Base-by-base conservation (phyloP, 37 sponge, comb jelly and placozoan species). In the Petrosia ficiformis region DNA sequence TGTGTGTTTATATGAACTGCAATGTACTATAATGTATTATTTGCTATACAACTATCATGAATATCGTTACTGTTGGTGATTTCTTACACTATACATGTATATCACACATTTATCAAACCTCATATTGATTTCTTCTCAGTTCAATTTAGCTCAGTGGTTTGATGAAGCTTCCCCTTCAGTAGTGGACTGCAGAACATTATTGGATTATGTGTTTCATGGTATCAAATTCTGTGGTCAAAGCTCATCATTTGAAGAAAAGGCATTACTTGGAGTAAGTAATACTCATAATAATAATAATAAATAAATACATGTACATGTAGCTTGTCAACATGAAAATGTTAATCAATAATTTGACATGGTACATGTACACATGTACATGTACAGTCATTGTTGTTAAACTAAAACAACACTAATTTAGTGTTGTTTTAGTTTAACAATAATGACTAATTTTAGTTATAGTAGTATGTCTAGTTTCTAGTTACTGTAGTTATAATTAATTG, bases 91-190 rank as follows among this genome's bases (percentile, higher is more conserved):
- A n/a, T n/a, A 48, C 54, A 48, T 67, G 68, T 4, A 38, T 34
- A 4, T 14, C 2, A 24, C 2, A 4, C 32, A 29, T 2, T 67
- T n/a, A 25, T 24, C 68, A 67, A 67, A 38, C 48, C 58, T 5
- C 28, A 26, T 5, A 26, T 29, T n/a, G 25, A 5, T 22, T 5
- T 61, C 63, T n/a, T 5, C n/a, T 37, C 74, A 90, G 90, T 90
- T 85, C 77, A 74, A 84, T 40, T 56, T 90, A 24, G 21, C 63
- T 0, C 34, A 60, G 4, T 90, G 86, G 86, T 29, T 90, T 52
- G 42, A 65, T 16, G 28, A 24, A 37, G 69, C 71, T 34, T 2
- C 60, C n/a, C 75, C 81, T 0, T 73, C 52, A 42, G 5, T 70
- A 19, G 28, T 22, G 0, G 81, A 74, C 29, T 41, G 76, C 29